A percentile compares a stretch with the other conserved stretches of the same genome.
These are phyloP conservation scores for Himalopsyche tibetana DNA, from an alignment of 2,888 invertebrate genomes.

Conservation along the genomic window DNA sequence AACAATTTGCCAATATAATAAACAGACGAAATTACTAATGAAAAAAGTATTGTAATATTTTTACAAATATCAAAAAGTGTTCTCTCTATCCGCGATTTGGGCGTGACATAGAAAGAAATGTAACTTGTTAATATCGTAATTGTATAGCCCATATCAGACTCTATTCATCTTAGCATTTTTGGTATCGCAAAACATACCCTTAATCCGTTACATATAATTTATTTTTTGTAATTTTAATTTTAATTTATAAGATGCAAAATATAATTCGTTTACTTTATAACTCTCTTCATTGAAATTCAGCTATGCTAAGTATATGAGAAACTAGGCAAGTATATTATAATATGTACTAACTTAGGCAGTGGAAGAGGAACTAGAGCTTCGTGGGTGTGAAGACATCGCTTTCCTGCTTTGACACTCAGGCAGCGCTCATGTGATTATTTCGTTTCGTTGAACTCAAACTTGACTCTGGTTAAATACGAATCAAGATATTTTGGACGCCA, in stretches of 20 bases:
- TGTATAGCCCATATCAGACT: too few relatives aligned
- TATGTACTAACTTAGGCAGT: background rate
- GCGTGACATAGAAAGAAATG: too few relatives aligned
- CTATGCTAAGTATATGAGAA: background rate
- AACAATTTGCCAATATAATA: too few relatives aligned
- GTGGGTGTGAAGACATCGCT: conserved; percentile 42
- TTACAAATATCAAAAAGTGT: too few relatives aligned
- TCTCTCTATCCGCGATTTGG: too few relatives aligned
- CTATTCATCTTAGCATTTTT: too few relatives aligned
- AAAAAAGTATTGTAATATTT: too few relatives aligned
- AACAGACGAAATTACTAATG: too few relatives aligned
- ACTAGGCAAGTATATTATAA: background rate
- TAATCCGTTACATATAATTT: too few relatives aligned
- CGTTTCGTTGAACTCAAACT: conserved; percentile 27
- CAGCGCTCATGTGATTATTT: conserved; percentile 35
- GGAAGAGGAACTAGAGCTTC: conserved; percentile 26
- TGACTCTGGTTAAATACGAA: conserved; percentile 16
- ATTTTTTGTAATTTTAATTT: too few relatives aligned
- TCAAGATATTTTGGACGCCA: conserved; percentile 1
- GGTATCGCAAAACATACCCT: too few relatives aligned
- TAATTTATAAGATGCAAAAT: background rate
- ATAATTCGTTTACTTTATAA: background rate
- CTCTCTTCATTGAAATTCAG: background rate
- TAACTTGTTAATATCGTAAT: too few relatives aligned
- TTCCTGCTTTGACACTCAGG: conserved; percentile 32